Evolutionary conservation across 2,113 vertebrate species (phyloP).

Genomic region (Patagioenas fasciata): DNA sequence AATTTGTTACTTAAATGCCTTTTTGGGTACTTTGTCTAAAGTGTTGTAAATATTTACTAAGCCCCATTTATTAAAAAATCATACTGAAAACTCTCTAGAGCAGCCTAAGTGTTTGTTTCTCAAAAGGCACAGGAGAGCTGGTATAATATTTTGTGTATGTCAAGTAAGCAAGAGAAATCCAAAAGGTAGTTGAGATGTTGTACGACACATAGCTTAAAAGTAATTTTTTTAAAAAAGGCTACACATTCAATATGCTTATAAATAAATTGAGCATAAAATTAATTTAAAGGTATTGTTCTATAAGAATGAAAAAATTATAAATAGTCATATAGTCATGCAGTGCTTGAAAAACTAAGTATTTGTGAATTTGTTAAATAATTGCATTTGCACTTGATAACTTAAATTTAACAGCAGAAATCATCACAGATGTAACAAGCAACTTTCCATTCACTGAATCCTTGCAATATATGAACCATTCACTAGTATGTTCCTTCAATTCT

Average conservation of each 20-base stretch:
- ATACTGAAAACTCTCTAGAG: not conserved
- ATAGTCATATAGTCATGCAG: not conserved
- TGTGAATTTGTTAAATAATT: constrained; percentile 54
- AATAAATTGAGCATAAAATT: not conserved
- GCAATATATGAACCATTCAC: not conserved
- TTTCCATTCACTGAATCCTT: constrained; percentile 31
- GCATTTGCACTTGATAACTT: constrained; percentile 47
- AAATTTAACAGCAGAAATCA: not conserved
- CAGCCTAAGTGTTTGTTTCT: not conserved
- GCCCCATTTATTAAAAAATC: not conserved
- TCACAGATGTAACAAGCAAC: constrained; percentile 32
- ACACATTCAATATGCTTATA: not conserved
- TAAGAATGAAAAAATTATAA: not conserved
- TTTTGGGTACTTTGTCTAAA: constrained; percentile 22
- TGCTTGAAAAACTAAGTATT: constrained; percentile 42
- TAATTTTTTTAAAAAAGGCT: not conserved
- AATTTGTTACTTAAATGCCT: constrained; percentile 53
- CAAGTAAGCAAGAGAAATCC: not conserved
- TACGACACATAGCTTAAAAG: not conserved
- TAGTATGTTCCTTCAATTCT: constrained; percentile 55
- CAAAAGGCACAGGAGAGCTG: not conserved
- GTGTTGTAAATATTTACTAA: constrained; percentile 43
- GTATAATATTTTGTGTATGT: not conserved
- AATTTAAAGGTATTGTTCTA: not conserved
- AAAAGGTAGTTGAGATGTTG: not conserved